Evolutionary conservation across 2,888 invertebrate species (phyloP), one percentile per base, ranked within the genome.

Genomic region (Tiliacea citrago): DNA sequence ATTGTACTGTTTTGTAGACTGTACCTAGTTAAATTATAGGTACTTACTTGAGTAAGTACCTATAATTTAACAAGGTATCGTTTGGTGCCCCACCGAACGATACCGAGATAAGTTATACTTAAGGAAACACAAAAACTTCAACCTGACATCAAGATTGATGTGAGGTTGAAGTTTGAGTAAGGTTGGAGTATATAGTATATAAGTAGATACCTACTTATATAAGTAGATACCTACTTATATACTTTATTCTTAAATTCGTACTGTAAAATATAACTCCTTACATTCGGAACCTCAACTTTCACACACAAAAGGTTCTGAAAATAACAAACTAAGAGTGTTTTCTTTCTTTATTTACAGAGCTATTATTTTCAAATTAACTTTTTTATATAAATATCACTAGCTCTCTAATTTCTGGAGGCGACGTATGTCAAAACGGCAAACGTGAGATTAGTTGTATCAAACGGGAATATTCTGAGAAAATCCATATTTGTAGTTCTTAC

Each of bases 361-460:
- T 57, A 39, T 79, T 73, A 61, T 73, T 73, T 60, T 21, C 72
- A 47, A 16, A 21, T 66, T 42, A 60, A 35, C 8, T 62, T 62
- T n/a, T 29, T n/a, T 51, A 4, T 58, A 47, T 65, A 58, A 16
- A 74, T 45, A 39, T 66, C 35, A 63, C 35, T 61, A 39, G 63
- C 68, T 57, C 18, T 55, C 39, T 80, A 66, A 80, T 84, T 82
- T 82, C 70, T 82, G 82, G 49, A 35, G 47, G 12, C 6, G 81
- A 81, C 76, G 39, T 68, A 29, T 84, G 70, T 82, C 84, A 76
- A 55, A 69, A 58, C 29, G 35, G 53, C 39, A 29, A 21, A 55
- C 55, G 35, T 73, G 55, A 73, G 47, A 58, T 71, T 63, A 70
- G 42, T 45, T 65, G 4, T 57, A 68, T 61, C n/a, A 67, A 62